Base-by-base conservation (phyloP, 2,888 invertebrate genomes). In the Ptychoptera contaminata region DNA sequence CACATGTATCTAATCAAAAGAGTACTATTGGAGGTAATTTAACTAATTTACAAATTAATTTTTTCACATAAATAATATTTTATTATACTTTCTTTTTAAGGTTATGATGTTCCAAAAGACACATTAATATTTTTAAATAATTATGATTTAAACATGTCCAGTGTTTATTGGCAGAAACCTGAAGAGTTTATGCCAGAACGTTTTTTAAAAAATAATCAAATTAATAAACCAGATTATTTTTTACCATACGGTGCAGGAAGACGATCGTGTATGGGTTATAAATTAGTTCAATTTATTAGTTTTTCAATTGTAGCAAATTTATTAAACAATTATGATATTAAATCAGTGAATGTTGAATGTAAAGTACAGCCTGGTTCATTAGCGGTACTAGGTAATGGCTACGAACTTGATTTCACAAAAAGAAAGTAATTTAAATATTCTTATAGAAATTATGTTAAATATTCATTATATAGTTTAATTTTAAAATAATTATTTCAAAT, bases 201-300 rank as follows among this genome's bases (percentile, higher is more conserved):
- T 52, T 79, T 79, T 56, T 55, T 79, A n/a, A 64, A 63, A 45
- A 63, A 70, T 15, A 73, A 72, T 1, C 60, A 61, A 39, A 56
- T 79, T 11, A 54, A 65, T 4, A 79, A 78, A 53, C 78, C 79
- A 1, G 74, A 77, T 29, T 68, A 74, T 54, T 79, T 79, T 55
- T 58, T 79, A 15, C 79, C 79, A 0, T 79, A 79, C 57, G 76
- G 77, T 1, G 74, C 74, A 5, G 79, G 79, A 1, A 67, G 73
- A 48, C 62, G 79, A 35, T 74, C 76, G 31, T 79, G 79, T 58
- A 73, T 79, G 72, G 79, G 79, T 1, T 76, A 77, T 61, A 76
- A 75, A 55, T 66, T 79, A 63, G 76, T 78, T 1, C 74, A 76
- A 50, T 66, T 73, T 42, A 56, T 77, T 8, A 68, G 72, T 43